Conservation (phyloP, 1,140 invertebrate genomes). For the Diorhabda elongata region DNA sequence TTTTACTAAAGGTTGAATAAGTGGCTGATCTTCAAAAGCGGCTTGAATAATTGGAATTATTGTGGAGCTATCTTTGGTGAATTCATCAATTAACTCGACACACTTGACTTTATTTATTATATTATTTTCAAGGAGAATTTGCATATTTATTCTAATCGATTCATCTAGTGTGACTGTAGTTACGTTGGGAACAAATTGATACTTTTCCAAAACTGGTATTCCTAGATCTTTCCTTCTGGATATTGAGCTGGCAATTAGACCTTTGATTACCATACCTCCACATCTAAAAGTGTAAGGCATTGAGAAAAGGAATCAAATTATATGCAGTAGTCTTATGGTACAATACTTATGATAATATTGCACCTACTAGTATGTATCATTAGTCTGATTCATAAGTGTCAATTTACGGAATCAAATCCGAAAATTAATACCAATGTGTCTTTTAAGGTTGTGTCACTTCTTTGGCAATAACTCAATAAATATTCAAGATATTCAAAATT, state of each 20-base stretch:
- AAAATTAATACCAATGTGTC: too few relatives aligned
- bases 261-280: constrained; percentile 80
- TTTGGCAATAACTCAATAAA: too few relatives aligned
- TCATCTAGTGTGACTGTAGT: constrained; percentile 39
- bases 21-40: constrained; percentile 54
- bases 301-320: background rate
- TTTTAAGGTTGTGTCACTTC: too few relatives aligned
- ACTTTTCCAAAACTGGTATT: constrained; percentile 68
- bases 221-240: constrained; percentile 59
- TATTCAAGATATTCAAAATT: too few relatives aligned
- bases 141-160: constrained; percentile 56
- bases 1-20: constrained; percentile 58
- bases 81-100: constrained; percentile 61
- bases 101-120: constrained; percentile 64
- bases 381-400: too few relatives aligned
- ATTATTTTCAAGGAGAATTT: constrained; percentile 77
- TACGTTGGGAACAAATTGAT: constrained; percentile 70
- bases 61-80: constrained; percentile 47
- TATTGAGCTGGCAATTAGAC: constrained; percentile 75
- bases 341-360: too few relatives aligned
- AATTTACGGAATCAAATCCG: too few relatives aligned
- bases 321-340: too few relatives aligned
- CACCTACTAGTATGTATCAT: too few relatives aligned
- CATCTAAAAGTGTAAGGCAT: constrained; percentile 50
- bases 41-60: constrained; percentile 55